Evolutionary conservation across 1,140 invertebrate genomes (phyloP).

Genomic region (Cydia amplana): DNA sequence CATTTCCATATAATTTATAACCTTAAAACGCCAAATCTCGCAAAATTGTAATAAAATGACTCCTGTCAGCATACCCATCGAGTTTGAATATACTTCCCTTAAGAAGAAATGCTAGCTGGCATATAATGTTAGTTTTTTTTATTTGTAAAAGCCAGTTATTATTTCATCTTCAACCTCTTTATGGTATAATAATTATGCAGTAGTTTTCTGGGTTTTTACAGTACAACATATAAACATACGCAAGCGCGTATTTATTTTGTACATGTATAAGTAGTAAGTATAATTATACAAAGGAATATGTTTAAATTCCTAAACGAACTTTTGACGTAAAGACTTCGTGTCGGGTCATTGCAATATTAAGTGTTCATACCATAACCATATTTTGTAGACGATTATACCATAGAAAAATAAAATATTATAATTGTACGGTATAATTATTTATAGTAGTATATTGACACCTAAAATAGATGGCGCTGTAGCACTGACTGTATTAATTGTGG

Average conservation of each 20-base stretch:
- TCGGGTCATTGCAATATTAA: not conserved
- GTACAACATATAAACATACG: slow-evolving; percentile 25
- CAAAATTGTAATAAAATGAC: no score
- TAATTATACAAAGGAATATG: not conserved
- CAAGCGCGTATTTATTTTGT: slow-evolving; percentile 9
- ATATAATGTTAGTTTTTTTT: not conserved
- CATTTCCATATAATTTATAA: no score
- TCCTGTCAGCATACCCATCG: no score
- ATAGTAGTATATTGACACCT: not conserved
- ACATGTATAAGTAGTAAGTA: slow-evolving; percentile 26
- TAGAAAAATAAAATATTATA: not conserved
- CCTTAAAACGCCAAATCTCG: no score
- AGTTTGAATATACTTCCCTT: not conserved
- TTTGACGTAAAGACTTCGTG: not conserved
- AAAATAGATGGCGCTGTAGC: not conserved
- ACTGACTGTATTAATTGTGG: not conserved
- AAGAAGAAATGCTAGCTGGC: not conserved
- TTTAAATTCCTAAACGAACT: not conserved
- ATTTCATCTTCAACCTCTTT: no score
- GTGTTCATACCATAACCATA: not conserved
- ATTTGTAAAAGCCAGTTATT: no score
- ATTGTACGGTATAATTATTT: not conserved
- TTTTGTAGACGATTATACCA: not conserved
- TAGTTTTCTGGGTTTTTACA: slow-evolving; percentile 19
- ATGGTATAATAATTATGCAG: not conserved